Evolutionary conservation across 2,797 vertebrate genomes (phyloP), one percentile per base, ranked within the genome.

Genomic region (Sarcophilus harrisii): DNA sequence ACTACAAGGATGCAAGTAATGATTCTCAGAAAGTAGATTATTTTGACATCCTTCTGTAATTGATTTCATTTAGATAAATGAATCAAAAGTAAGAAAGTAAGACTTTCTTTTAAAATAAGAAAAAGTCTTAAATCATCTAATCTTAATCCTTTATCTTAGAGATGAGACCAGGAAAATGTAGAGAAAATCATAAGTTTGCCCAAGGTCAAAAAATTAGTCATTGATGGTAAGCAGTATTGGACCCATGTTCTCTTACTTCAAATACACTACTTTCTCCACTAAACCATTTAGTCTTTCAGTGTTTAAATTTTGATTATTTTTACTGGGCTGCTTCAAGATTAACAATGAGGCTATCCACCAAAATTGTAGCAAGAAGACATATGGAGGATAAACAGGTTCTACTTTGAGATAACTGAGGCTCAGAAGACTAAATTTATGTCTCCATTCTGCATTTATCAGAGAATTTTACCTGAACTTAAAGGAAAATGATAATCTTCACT

Each of bases 181-280:
- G 29, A 90, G 52, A 52, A 89, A 2, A 54, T 52, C 18, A 55
- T 14, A 21, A 32, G 4, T 4, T 57, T 30, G 4, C 24, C 27
- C 90, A 90, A 32, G n/a, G 14, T 45, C 38, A 45, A 38, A 49
- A 3, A 28, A 12, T 8, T 52, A 18, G 14, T 30, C 5, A 28
- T 1, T 28, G 28, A 16, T 21, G 27, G 28, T 0, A 55, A 16
- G 1, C 27, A 14, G 0, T 28, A 4, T 90, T 28, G 0, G 29
- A 90, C 4, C 2, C 2, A 90, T 11, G 8, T 73, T 1, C 16
- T 73, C 8, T 73, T 18, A 38, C 0, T 21, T 8, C 66, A 73
- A 38, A 73, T 73, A 18, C 18, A 73, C 4, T 73, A 18, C n/a
- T 38, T 18, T 24, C n/a, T 81, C n/a, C 66, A 45, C 3, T 81